Percentiles rank a stretch among this genome's conserved stretches.
Conservation (phyloP, 2,797 vertebrate species). For the Pseudochromis fuscus region DNA sequence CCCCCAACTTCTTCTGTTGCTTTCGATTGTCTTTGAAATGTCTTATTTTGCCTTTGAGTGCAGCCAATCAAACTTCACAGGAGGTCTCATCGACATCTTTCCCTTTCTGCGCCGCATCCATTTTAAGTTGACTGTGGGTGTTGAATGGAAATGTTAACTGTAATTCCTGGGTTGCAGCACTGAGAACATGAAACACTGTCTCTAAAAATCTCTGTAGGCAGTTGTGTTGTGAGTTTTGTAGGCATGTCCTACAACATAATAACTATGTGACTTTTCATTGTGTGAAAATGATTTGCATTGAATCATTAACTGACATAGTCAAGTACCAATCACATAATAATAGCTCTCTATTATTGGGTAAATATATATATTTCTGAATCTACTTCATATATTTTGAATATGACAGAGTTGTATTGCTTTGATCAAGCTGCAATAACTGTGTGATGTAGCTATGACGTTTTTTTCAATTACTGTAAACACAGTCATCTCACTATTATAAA, state of each 20-base stretch:
- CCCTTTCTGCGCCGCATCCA: not conserved
- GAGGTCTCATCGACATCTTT: not conserved
- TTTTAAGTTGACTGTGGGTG: not conserved
- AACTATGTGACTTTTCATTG: too few relatives aligned
- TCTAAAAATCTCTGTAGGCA: not conserved
- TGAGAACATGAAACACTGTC: not conserved
- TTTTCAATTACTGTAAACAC: not conserved
- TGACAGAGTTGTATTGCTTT: too few relatives aligned
- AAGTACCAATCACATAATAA: not conserved
- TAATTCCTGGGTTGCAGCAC: not conserved
- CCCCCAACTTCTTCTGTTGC: not conserved
- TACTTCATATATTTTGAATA: too few relatives aligned
- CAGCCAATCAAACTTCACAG: slow-evolving; percentile 7
- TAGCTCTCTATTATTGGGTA: not conserved
- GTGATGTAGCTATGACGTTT: not conserved
- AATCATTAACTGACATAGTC: too few relatives aligned
- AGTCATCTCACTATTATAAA: not conserved
- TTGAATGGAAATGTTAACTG: not conserved
- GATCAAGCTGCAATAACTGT: not conserved
- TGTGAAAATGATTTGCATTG: not conserved
- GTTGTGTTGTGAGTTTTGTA: not conserved
- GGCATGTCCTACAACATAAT: too few relatives aligned
- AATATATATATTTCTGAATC: not conserved
- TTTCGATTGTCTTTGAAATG: not conserved
- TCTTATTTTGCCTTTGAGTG: slow-evolving; percentile 9